Evolutionary conservation across 2,888 invertebrate species (phyloP), one percentile per base, ranked within the genome.

Genomic region (Emmelina monodactyla): DNA sequence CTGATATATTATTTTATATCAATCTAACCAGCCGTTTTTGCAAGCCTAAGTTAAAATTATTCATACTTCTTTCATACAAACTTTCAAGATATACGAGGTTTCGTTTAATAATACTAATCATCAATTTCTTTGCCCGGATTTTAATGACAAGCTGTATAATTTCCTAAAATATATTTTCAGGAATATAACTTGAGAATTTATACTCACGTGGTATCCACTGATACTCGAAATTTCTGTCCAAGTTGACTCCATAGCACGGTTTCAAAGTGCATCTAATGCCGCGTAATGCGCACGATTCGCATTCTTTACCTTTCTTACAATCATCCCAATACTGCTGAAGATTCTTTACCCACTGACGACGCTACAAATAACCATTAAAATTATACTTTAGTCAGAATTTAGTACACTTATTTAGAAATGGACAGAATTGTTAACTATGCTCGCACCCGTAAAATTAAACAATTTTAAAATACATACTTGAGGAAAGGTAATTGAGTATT

Each of bases 201-300:
- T n/a, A 49, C 64, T 60, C 31, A 75, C 76, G 53, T 28, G 76
- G 63, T 49, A 79, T 76, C 78, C 78, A 79, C 43, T 79, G 78
- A 40, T 78, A 79, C 50, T 79, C 78, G 50, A 79, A 79, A 46
- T 79, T 79, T 33, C 79, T 54, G 41, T 79, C 78, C 6, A 79
- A 57, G 43, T 79, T 72, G 2, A 78, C 75, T 3, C 78, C 78
- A 38, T 70, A 75, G 41, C 78, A 79, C 1, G 64, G 50, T 34
- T 69, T 58, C 32, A 73, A 51, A 0, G 61, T 67, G 46, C 78
- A 79, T 14, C 63, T 47, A 10, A 78, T 42, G 2, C 78, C 79
- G 12, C 56, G 57, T 2, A 43, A 35, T 16, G 60, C 58, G 42
- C 79, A 79, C 14, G 44, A 16, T 12, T 47, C 39, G 38, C 75